phyloP scores from a whole-genome alignment of 1,140 invertebrate species.

The Drosophila aff. region DNA sequence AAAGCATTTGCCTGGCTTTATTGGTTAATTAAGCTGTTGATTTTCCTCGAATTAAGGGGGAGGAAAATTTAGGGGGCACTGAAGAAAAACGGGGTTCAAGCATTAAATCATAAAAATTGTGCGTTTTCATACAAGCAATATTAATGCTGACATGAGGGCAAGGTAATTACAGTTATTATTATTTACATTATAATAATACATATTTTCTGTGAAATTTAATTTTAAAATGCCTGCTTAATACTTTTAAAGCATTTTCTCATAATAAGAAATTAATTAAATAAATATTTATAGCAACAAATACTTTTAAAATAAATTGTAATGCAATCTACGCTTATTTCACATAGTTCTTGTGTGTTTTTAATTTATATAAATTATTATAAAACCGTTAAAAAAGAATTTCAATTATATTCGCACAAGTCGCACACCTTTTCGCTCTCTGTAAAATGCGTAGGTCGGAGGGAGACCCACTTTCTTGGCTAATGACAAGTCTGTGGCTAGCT shows the following conservation, averaged over 20 bases:
- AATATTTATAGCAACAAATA: neutral
- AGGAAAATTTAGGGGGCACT: neutral
- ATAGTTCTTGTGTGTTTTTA: neutral
- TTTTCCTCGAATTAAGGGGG: constrained; percentile 21
- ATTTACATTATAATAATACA: neutral
- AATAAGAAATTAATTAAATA: neutral
- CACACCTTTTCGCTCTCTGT: neutral
- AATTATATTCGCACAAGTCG: neutral
- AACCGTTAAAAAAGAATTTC: neutral
- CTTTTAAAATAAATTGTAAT: neutral
- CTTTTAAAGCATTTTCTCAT: too few species aligned
- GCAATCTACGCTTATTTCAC: neutral
- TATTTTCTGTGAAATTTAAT: too few species aligned
- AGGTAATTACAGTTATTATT: neutral
- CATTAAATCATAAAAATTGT: neutral
- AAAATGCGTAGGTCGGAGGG: neutral
- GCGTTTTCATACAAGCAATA: neutral
- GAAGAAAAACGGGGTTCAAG: neutral
- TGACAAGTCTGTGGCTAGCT: constrained; percentile 35
- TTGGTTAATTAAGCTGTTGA: constrained; percentile 67
- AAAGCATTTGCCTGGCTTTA: constrained; percentile 52
- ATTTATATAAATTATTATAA: neutral
- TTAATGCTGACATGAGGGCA: neutral
- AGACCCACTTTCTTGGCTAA: constrained; percentile 48
- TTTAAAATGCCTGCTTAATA: too few species aligned